Percentiles rank a stretch among this genome's conserved stretches.
These are phyloP conservation scores for Montifringilla adamsi DNA, from an alignment of 2,113 vertebrate genomes.

Conservation along the genomic window DNA sequence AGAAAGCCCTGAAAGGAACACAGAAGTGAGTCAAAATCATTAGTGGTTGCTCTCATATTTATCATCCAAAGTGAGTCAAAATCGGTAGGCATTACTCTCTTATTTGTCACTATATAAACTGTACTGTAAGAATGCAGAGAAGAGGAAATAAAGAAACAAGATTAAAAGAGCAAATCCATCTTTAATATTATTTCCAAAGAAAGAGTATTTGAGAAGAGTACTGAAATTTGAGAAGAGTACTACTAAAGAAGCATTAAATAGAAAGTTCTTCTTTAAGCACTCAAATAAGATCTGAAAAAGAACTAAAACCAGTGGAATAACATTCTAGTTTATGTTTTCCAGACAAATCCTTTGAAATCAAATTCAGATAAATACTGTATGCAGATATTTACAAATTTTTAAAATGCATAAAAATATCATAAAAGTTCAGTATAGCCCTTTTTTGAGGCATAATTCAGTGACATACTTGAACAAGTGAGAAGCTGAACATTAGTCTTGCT, in stretches of 20 bases:
- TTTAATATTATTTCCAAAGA: background rate
- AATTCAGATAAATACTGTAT: background rate
- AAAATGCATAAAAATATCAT: background rate
- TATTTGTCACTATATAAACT: background rate
- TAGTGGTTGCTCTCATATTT: background rate
- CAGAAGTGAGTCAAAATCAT: conserved; percentile 6
- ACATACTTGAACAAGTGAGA: background rate
- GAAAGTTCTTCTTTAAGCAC: background rate
- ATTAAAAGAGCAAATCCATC: background rate
- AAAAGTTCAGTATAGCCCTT: background rate
- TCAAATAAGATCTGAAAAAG: background rate
- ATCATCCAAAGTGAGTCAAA: conserved; percentile 20
- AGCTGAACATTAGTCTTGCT: background rate
- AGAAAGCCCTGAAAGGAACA: background rate
- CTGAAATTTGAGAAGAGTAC: background rate
- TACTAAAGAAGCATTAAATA: background rate
- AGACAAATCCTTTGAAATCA: background rate
- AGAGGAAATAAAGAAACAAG: background rate
- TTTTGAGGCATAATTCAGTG: background rate
- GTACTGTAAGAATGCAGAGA: background rate
- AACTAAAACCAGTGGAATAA: background rate
- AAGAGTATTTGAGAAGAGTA: background rate
- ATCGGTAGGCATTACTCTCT: background rate
- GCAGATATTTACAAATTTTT: background rate
- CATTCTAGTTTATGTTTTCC: background rate